Base-by-base conservation (phyloP, 1,140 invertebrate species). In the Cotesia chilonis region DNA sequence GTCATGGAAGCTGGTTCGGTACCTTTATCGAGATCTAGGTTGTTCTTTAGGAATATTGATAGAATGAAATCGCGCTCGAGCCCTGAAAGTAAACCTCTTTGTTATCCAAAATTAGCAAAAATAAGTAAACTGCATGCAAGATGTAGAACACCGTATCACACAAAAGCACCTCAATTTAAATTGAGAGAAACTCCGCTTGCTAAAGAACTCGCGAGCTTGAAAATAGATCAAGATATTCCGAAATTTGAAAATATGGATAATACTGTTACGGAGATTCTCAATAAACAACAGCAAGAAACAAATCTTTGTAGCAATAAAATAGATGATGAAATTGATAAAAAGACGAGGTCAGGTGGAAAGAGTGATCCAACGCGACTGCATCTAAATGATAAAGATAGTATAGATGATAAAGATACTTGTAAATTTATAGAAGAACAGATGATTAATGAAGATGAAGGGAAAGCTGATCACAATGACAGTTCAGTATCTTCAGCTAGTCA, bases 401-500 rank as follows among this genome's bases (percentile, higher is more conserved):
- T 17, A 28, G 17, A 65, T 10, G 2, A 51, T 51, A 41, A 20
- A n/a, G 37, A 64, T 3, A 28, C 28, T 17, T 73, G 68, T 1
- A 74, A 78, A 35, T 4, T 36, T 36, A 12, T 71, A 75, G 37
- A 63, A 70, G 14, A 63, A 14, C 71, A 5, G 59, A 68, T 68
- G 17, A 41, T 14, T 63, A 37, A 64, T 38, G 55, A 68, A 5
- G 74, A 71, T 36, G 70, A 74, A 3, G 63, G 66, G 6, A 73
- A 74, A 70, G 60, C 77, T 0, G 17, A 69, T 10, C 84, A 83
- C 65, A 87, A 85, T 69, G 84, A 87, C 59, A 87, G 86, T 64
- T 85, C 84, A 0, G 78, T 87, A 2, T 84, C 82, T 0, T 87
- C 86, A 57, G 86, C 85, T 3, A 85, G 86, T 75, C 86, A 87